phyloP scores from a whole-genome alignment of 2,888 invertebrate genomes.

The Stratiomys singularior region DNA sequence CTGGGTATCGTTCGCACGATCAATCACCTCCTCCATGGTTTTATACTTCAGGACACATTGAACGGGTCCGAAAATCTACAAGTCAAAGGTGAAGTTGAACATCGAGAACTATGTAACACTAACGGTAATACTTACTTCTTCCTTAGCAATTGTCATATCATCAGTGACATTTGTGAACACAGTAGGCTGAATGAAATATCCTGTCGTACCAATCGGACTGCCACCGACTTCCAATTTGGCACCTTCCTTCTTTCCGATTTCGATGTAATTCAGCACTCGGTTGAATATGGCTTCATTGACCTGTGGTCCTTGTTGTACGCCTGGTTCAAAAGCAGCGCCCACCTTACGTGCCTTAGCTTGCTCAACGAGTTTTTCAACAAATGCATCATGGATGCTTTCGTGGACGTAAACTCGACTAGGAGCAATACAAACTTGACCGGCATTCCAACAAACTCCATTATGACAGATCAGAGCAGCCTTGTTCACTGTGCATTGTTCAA shows the following conservation, averaged over 20 bases:
- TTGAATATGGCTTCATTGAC: conserved; percentile 79
- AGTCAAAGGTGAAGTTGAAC: background rate
- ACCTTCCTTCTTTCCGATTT: conserved; percentile 81
- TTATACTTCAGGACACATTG: conserved; percentile 87
- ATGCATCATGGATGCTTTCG: conserved; percentile 85
- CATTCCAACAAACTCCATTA: conserved; percentile 76
- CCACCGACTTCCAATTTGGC: conserved; percentile 84
- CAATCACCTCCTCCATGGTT: conserved; percentile 76
- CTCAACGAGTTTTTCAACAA: conserved; percentile 78
- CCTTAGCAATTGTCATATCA: conserved; percentile 78
- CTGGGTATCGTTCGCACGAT: conserved; percentile 80
- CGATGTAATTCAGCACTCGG: conserved; percentile 79
- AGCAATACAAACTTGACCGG: conserved; percentile 85
- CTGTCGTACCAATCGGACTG: conserved; percentile 72
- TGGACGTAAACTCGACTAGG: conserved; percentile 92
- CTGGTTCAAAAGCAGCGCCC: conserved; percentile 81
- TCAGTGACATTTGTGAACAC: conserved; percentile 83
- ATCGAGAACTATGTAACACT: too few relatives aligned
- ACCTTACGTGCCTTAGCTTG: conserved; percentile 77
- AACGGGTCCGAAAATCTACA: conserved; percentile 90
- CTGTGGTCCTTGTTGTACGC: conserved; percentile 84
- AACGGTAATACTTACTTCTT: conserved; percentile 70
- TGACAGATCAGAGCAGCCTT: conserved; percentile 73
- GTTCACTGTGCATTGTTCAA: conserved; percentile 65
- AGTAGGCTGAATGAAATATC: conserved; percentile 82